phyloP scores from a whole-genome alignment of 2,888 invertebrate species.

The Tricholauxania praeusta region DNA sequence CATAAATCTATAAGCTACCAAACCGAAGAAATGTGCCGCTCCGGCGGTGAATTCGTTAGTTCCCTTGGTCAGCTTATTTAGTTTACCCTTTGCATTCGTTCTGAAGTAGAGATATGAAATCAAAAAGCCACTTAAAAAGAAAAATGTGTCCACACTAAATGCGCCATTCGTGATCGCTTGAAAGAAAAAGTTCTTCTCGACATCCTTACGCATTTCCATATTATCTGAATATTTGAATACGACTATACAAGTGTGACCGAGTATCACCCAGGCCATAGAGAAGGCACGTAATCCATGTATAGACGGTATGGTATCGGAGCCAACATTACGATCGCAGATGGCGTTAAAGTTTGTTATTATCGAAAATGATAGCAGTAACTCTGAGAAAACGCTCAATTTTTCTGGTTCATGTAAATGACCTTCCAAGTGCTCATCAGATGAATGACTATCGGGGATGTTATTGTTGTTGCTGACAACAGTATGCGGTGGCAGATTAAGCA shows the following conservation, averaged over 20 bases:
- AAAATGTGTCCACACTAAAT: slow-evolving; percentile 86
- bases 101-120: slow-evolving; percentile 89
- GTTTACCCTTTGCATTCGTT: slow-evolving; percentile 79
- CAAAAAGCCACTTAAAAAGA: slow-evolving; percentile 85
- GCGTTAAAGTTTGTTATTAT: slow-evolving; percentile 82
- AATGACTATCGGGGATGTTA: slow-evolving; percentile 60
- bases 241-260: slow-evolving; percentile 82
- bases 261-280: slow-evolving; percentile 79
- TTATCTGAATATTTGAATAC: slow-evolving; percentile 89
- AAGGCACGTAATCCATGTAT: slow-evolving; percentile 77
- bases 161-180: slow-evolving; percentile 84
- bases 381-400: slow-evolving; percentile 67
- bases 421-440: slow-evolving; percentile 73
- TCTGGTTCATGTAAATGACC: slow-evolving; percentile 70
- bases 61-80: slow-evolving; percentile 76
- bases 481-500: slow-evolving; percentile 68
- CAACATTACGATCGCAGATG: slow-evolving; percentile 83
- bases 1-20: slow-evolving; percentile 82
- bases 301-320: slow-evolving; percentile 83
- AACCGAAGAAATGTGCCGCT: slow-evolving; percentile 78
- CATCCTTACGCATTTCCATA: slow-evolving; percentile 77
- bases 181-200: slow-evolving; percentile 83
- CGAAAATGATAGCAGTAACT: slow-evolving; percentile 83
- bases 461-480: slow-evolving; percentile 64
- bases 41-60: slow-evolving; percentile 75